Base-by-base conservation (phyloP, 2,888 invertebrate species). In the Zeuzera pyrina region DNA sequence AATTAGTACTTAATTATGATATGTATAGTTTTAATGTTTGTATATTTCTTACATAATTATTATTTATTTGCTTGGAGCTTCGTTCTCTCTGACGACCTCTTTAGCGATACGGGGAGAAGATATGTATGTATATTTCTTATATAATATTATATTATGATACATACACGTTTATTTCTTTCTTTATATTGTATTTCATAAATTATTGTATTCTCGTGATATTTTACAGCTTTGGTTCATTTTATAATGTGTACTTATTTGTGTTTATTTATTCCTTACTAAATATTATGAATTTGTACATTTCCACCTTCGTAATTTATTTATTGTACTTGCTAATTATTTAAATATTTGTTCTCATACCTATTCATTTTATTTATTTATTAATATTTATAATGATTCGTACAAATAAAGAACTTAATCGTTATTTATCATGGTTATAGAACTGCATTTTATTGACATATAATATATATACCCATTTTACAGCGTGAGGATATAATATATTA, bases 341-440 rank as follows among this genome's bases (percentile, higher is more conserved):
- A 22, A 14, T 29, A 25, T 34, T 14, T 35, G 26, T 33, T 26
- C 31, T 39, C 36, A 14, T 37, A 31, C 38, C 15, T 35, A 19
- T 30, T 30, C 34, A 31, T 30, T 24, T 38, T 33, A 29, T 31
- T 21, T 41, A 15, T 33, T 32, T 41, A 29, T 42, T 28, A 34
- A 33, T 42, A 32, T 42, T 34, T 41, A 32, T 41, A 52, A 52
- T 45, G 52, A 60, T 57, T 66, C 76, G 71, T 79, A 77, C 78
- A 77, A 79, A 79, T 79, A 78, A 77, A 79, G 76, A 72, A 72
- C 72, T 60, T 33, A 58, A 61, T 57, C 46, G n/a, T n/a, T n/a
- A n/a, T n/a, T n/a, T n/a, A n/a, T n/a, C n/a, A n/a, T n/a, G n/a
- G n/a, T n/a, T n/a, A n/a, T n/a, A n/a, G n/a, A n/a, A n/a, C n/a